A percentile compares a stretch with the other conserved stretches of the same genome.
phyloP scores from a whole-genome alignment of 1,140 invertebrate genomes.

The Andrena cerasifolii region DNA sequence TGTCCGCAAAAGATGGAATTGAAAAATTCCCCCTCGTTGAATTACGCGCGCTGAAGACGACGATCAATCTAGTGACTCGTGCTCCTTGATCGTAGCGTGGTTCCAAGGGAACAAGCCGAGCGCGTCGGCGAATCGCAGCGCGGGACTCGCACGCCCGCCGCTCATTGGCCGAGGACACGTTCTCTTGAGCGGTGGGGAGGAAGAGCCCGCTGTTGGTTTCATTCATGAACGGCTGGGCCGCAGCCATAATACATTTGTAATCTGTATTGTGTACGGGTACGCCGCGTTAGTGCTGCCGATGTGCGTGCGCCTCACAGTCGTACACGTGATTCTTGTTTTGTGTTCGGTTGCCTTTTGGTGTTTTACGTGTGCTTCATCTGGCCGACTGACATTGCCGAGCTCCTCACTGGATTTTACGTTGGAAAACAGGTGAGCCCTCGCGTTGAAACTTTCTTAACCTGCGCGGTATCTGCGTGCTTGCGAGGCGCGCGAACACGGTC shows the following conservation, averaged over 20 bases:
- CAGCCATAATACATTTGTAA: slow-evolving; percentile 78
- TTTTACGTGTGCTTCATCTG: slow-evolving; percentile 62
- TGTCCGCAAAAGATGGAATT: not conserved
- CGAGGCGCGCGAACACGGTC: slow-evolving; percentile 31
- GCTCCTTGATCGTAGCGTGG: not conserved
- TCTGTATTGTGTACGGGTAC: slow-evolving; percentile 77
- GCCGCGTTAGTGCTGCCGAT: slow-evolving; percentile 77
- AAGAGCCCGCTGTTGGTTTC: slow-evolving; percentile 75
- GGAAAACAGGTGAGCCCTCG: slow-evolving; percentile 47
- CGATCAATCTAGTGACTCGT: too few relatives aligned
- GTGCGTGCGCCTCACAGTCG: slow-evolving; percentile 70
- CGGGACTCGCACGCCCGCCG: not conserved
- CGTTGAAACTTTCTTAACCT: slow-evolving; percentile 15
- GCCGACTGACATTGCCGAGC: slow-evolving; percentile 26
- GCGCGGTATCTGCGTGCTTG: slow-evolving; percentile 18
- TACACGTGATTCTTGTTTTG: slow-evolving; percentile 69
- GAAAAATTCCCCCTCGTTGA: not conserved
- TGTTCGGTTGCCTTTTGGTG: slow-evolving; percentile 69
- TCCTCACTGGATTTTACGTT: slow-evolving; percentile 27
- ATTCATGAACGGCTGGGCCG: slow-evolving; percentile 77
- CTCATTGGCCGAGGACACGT: slow-evolving; percentile 9
- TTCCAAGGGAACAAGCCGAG: not conserved
- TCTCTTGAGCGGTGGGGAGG: not conserved
- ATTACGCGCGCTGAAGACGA: too few relatives aligned
- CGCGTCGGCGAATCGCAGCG: slow-evolving; percentile 34